These are phyloP conservation scores for Formicarius rufipectus DNA, from an alignment of 2,113 vertebrate genomes.

Conservation along the genomic window DNA sequence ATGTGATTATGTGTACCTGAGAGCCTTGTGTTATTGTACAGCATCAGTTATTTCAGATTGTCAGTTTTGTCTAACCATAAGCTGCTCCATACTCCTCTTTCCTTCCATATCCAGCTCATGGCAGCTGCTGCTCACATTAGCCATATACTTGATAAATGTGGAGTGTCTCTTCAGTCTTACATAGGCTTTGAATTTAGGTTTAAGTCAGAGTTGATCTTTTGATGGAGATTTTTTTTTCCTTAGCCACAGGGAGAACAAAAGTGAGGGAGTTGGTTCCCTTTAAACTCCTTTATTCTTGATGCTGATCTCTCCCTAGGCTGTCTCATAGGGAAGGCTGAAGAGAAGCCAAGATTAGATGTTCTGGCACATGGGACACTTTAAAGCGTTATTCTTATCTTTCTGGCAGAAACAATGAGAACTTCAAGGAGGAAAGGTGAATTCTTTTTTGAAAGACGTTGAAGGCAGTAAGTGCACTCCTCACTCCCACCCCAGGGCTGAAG, in stretches of 20 bases:
- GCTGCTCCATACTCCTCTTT: background rate
- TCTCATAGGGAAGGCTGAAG: background rate
- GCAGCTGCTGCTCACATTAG: background rate
- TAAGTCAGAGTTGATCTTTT: background rate
- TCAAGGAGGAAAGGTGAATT: background rate
- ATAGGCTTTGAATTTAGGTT: background rate
- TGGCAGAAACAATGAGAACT: background rate
- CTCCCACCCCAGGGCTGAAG: background rate
- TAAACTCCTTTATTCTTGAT: background rate
- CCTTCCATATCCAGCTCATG: background rate
- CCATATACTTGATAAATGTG: background rate
- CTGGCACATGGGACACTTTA: background rate
- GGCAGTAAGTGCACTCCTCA: background rate
- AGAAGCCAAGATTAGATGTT: background rate
- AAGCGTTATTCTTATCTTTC: background rate
- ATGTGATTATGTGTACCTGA: background rate
- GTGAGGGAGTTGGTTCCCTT: background rate
- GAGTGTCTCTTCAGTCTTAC: background rate
- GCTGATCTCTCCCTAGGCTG: background rate
- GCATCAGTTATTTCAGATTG: background rate
- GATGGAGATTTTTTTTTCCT: background rate
- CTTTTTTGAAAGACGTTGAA: background rate
- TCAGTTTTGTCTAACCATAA: background rate
- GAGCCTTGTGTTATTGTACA: background rate
- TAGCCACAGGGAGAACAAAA: background rate